Evolutionary conservation across 2,888 invertebrate genomes (phyloP), one percentile per base, ranked within the genome.

Genomic region (Meganola albula): DNA sequence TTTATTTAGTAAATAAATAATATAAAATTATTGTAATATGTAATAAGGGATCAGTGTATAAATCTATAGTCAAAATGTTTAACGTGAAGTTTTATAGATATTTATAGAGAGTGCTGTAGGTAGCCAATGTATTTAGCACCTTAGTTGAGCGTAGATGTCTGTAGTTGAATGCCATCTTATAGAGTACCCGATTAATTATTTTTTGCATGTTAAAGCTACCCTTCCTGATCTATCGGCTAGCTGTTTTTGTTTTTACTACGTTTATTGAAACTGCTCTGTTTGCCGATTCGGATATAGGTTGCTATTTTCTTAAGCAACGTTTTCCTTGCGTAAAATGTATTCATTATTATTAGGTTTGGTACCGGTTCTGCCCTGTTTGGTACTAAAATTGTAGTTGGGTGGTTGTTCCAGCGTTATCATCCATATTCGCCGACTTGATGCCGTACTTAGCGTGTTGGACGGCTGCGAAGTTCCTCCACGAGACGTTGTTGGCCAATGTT

Each of bases 371-470:
- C 31, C 35, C 31, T 29, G 36, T 28, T 31, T 37, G 39, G 36
- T 48, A 53, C 44, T 55, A 51, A 57, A 48, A 35, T 36, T 35
- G 51, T 53, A 47, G n/a, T n/a, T n/a, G n/a, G n/a, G n/a, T n/a
- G n/a, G 65, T 82, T 88, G 85, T 90, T 90, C 67, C 91, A 93
- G 93, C 91, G 66, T 55, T 91, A 65, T 68, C 87, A 65, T 90
- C 90, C 65, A 88, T 90, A 84, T 84, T 90, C 69, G 82, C 88
- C 74, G 92, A 91, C 78, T 80, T 92, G 80, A 83, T 88, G 69
- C 90, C 91, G 43, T 89, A 87, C 67, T 76, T 92, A 83, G 92
- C 91, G 72, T 79, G 91, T 86, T 88, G 90, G 88, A 80, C 85
- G 50, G 93, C 93, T 51, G 91, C 93, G 57, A 72, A 67, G 60